A percentile compares a stretch with the other conserved stretches of the same genome.
Conservation (phyloP, 1,140 invertebrate genomes). For the Tribolium madens region DNA sequence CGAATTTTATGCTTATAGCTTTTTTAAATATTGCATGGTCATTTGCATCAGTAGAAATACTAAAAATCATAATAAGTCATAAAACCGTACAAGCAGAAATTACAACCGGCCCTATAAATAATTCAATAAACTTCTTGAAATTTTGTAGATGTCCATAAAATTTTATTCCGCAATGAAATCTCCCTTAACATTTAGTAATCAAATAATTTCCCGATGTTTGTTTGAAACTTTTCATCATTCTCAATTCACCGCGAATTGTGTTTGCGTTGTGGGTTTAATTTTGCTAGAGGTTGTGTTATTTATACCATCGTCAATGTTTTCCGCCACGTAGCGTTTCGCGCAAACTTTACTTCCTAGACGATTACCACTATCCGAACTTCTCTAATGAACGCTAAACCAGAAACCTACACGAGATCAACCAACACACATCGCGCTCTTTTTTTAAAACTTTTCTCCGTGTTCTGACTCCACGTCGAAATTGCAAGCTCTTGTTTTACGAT, state of each 20-base stretch:
- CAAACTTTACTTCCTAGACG: slow-evolving; percentile 30
- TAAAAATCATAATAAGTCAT: too few species aligned
- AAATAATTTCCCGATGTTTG: slow-evolving; percentile 17
- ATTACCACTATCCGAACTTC: slow-evolving; percentile 20
- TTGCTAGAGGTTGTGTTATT: slow-evolving; percentile 3
- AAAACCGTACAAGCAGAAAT: too few species aligned
- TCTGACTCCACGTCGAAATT: slow-evolving; percentile 24
- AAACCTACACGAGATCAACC: slow-evolving; percentile 23
- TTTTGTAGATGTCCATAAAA: background rate
- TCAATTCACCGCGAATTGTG: slow-evolving; percentile 8
- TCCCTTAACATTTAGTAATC: background rate
- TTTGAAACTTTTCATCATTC: slow-evolving; percentile 14
- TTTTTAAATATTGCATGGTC: too few species aligned
- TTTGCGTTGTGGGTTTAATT: slow-evolving; percentile 20
- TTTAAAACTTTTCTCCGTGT: slow-evolving; percentile 1
- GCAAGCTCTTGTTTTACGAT: slow-evolving; percentile 36
- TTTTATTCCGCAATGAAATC: background rate
- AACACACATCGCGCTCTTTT: slow-evolving; percentile 16
- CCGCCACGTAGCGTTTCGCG: slow-evolving; percentile 29
- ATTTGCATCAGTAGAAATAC: too few species aligned
- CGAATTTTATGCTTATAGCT: too few species aligned
- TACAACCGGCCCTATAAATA: too few species aligned
- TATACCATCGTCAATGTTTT: slow-evolving; percentile 26
- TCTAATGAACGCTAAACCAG: slow-evolving; percentile 34
- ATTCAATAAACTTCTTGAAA: background rate